A percentile compares a stretch with the other conserved stretches of the same genome.
Evolutionary conservation across 1,140 invertebrate genomes (phyloP).

Genomic region (Archegozetes longisetosus): DNA sequence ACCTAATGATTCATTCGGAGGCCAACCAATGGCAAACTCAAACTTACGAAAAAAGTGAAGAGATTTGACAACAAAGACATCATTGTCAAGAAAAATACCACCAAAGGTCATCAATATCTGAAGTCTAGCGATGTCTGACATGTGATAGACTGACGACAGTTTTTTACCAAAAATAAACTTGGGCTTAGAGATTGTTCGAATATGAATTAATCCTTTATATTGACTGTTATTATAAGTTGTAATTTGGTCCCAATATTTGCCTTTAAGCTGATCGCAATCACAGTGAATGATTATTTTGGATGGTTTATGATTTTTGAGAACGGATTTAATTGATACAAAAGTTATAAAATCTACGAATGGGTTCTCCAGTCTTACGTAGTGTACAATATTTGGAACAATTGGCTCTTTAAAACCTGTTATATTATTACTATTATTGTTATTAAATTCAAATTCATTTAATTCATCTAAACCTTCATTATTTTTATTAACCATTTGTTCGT

Average conservation of each 20-base stretch:
- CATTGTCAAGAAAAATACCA: conserved; percentile 32
- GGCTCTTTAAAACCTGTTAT: conserved; percentile 17
- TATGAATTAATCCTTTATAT: conserved; percentile 9
- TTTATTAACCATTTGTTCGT: too few species aligned
- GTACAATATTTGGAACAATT: conserved; percentile 25
- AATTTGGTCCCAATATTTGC: conserved; percentile 22
- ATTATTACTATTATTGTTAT: neutral
- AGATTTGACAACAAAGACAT: conserved; percentile 28
- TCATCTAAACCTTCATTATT: too few species aligned
- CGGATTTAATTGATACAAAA: conserved; percentile 25
- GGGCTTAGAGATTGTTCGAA: conserved; percentile 19
- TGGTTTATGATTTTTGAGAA: conserved; percentile 22
- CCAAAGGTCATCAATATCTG: conserved; percentile 27
- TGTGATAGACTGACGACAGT: conserved; percentile 27
- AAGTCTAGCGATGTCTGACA: conserved; percentile 28
- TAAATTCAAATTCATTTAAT: neutral
- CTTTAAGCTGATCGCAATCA: conserved; percentile 21
- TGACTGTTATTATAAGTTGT: conserved; percentile 17
- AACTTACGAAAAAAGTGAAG: conserved; percentile 28
- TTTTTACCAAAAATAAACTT: conserved; percentile 23
- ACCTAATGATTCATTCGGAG: conserved; percentile 20
- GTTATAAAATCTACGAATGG: conserved; percentile 21
- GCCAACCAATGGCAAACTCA: conserved; percentile 31
- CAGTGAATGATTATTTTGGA: conserved; percentile 24
- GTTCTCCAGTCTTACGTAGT: conserved; percentile 23